These are phyloP conservation scores for Neuroterus valhalla DNA, from an alignment of 1,140 invertebrate genomes.

Conservation along the genomic window DNA sequence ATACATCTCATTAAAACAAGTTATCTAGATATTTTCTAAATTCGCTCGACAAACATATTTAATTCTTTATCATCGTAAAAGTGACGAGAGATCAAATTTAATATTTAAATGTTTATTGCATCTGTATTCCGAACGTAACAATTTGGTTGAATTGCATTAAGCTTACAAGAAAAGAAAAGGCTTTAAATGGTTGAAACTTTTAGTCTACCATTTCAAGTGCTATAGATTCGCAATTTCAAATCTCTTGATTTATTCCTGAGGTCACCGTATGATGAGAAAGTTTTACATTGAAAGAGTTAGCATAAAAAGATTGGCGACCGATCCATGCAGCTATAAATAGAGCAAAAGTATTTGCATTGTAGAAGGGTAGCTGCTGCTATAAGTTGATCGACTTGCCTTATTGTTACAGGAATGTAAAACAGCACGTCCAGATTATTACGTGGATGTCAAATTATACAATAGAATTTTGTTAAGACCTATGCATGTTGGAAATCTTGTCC, in stretches of 20 bases:
- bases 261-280: no score
- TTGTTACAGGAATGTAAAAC: slow-evolving; percentile 65
- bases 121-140: slow-evolving; percentile 2
- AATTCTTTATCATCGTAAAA: not conserved
- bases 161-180: not conserved
- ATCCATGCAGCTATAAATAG: no score
- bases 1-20: not conserved
- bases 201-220: not conserved
- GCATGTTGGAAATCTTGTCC: slow-evolving; percentile 67
- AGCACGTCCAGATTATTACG: slow-evolving; percentile 62
- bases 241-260: no score
- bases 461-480: slow-evolving; percentile 63
- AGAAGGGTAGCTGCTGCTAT: not conserved
- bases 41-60: not conserved
- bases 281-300: no score
- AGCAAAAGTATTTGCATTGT: not conserved
- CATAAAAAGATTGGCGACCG: no score
- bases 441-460: slow-evolving; percentile 66
- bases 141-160: not conserved
- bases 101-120: not conserved
- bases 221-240: no score
- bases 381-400: not conserved
- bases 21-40: slow-evolving; percentile 18
- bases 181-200: not conserved
- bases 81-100: not conserved